Conservation (phyloP, 2,113 vertebrate genomes). For the Daubentonia madagascariensis region DNA sequence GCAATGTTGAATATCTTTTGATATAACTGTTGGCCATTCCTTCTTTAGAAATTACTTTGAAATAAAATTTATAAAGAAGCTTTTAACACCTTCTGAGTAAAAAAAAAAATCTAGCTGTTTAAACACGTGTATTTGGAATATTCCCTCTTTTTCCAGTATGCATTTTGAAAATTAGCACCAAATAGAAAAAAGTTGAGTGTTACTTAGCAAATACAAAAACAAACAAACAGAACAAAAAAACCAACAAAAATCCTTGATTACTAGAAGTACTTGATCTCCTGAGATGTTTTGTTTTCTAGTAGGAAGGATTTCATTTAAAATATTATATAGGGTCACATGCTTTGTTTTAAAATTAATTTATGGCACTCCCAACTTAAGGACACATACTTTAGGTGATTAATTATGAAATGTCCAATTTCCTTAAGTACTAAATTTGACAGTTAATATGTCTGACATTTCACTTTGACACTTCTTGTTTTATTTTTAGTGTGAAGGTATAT, state of each 20-base stretch:
- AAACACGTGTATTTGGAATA: background rate
- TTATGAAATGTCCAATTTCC: no score
- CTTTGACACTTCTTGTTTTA: no score
- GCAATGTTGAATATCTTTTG: background rate
- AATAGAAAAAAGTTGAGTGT: background rate
- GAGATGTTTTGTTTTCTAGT: background rate
- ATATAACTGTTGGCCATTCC: background rate
- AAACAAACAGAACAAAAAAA: no score
- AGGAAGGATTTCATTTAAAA: background rate
- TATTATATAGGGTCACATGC: background rate
- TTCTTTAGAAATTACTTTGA: background rate
- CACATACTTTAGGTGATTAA: background rate
- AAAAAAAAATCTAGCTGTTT: background rate
- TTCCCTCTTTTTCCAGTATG: background rate
- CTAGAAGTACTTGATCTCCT: background rate
- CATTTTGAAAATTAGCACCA: background rate
- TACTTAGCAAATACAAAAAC: background rate
- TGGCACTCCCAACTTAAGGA: background rate
- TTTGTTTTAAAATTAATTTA: constrained; percentile 27
- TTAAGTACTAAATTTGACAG: no score
- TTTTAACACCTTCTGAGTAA: background rate
- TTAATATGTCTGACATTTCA: no score
- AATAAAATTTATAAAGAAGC: background rate
- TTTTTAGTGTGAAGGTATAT: no score
- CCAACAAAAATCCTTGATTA: background rate